Base-by-base conservation (phyloP, 1,140 invertebrate genomes). In the Coenobita brevimanus region DNA sequence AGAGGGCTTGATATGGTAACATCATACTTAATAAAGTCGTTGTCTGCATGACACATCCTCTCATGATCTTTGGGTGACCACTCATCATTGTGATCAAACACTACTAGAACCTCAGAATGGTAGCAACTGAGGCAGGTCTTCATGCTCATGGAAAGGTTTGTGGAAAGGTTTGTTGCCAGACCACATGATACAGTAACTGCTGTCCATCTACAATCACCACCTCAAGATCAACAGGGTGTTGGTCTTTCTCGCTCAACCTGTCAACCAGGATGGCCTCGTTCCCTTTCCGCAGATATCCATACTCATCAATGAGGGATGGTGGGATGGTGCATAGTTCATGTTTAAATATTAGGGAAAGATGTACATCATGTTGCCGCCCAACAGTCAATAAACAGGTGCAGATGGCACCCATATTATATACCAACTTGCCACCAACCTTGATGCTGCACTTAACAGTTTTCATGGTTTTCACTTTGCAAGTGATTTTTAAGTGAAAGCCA, bases 21-120 rank as follows among this genome's bases (percentile, higher is more conserved):
- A 17, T 67, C 27, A 27, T n/a, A n/a, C 27, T n/a, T 24, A 27
- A n/a, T 15, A 67, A 8, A 41, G 15, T 24, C 30, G 33, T 33
- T 36, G 15, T 36, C 71, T 15, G 71, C 71, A 75, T 36, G 71
- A 75, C 71, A 13, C 71, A 75, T 41, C 38, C 30, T 15, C 71
- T 75, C 71, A 75, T 75, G 71, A 36, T 30, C 71, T 75, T 75
- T 75, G 71, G 71, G 27, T 75, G 71, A 15, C 6, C 15, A 13
- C 10, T 75, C 71, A 13, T 36, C 71, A 30, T 75, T 36, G 27
- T 36, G 33, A 36, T 75, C 71, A 24, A n/a, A n/a, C n/a, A n/a
- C n/a, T 13, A 75, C 38, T 17, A 38, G 24, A 75, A 75, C 38
- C 38, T 75, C 71, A 75, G 27, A 38, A 75, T 36, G 30, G 71